phyloP scores from a whole-genome alignment of 2,888 invertebrate genomes.

The Cyaniris semiargus region DNA sequence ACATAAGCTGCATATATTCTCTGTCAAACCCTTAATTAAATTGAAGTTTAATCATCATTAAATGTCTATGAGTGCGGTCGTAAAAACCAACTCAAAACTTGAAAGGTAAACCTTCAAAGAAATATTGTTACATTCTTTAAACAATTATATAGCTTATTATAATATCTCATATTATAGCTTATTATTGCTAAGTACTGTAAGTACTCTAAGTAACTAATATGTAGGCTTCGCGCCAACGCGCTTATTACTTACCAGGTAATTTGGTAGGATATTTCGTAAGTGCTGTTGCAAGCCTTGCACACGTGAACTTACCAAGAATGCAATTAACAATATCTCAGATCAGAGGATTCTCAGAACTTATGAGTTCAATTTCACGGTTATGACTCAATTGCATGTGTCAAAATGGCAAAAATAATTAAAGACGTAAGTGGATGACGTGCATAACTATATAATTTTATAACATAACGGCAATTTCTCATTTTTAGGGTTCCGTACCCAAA shows the following conservation, averaged over 20 bases:
- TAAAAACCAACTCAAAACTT: too few relatives aligned
- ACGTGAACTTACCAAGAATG: conserved; percentile 10
- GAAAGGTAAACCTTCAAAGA: too few relatives aligned
- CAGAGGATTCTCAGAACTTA: background rate
- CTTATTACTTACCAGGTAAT: conserved; percentile 13
- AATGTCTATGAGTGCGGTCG: too few relatives aligned
- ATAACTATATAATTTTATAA: background rate
- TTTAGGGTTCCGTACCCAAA: too few relatives aligned
- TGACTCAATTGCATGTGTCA: conserved; percentile 16
- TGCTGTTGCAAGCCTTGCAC: conserved; percentile 4
- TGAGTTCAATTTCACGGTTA: conserved; percentile 25
- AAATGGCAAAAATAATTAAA: background rate
- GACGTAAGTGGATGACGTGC: background rate
- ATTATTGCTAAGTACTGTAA: too few relatives aligned
- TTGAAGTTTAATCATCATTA: too few relatives aligned
- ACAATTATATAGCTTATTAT: too few relatives aligned
- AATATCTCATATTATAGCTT: too few relatives aligned
- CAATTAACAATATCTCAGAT: conserved; percentile 20
- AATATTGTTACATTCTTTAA: too few relatives aligned
- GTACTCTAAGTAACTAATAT: background rate
- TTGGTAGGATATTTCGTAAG: conserved; percentile 20
- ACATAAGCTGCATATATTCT: too few relatives aligned
- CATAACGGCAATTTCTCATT: too few relatives aligned
- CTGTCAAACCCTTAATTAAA: too few relatives aligned
- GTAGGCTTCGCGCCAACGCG: conserved; percentile 14